Evolutionary conservation across 2,797 vertebrate genomes (phyloP).

Genomic region (Labroides dimidiatus): DNA sequence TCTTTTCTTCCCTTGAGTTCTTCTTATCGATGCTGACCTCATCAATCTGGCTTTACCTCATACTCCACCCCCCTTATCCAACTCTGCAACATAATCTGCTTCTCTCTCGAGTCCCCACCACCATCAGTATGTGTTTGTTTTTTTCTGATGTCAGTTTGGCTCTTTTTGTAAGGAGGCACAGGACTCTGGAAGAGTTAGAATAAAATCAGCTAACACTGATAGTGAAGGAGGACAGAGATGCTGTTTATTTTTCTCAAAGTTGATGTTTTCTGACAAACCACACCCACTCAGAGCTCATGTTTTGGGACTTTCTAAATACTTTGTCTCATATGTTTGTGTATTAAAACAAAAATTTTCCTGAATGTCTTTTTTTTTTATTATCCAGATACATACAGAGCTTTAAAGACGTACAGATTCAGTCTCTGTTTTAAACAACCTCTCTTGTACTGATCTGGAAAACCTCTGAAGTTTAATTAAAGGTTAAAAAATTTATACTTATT

Average conservation of each 20-base stretch:
- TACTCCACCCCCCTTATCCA: slow-evolving; percentile 47
- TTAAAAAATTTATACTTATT: too few relatives aligned
- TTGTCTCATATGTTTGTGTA: neutral
- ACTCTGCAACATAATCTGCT: slow-evolving; percentile 51
- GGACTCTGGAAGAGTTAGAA: slow-evolving; percentile 18
- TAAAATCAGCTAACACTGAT: slow-evolving; percentile 15
- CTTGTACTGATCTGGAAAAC: too few relatives aligned
- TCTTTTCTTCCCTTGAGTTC: slow-evolving; percentile 49
- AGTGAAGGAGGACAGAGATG: neutral
- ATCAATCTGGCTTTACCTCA: slow-evolving; percentile 54
- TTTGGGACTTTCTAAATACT: neutral
- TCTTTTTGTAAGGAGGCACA: slow-evolving; percentile 30
- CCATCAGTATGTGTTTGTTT: too few relatives aligned
- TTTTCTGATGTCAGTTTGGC: slow-evolving; percentile 30
- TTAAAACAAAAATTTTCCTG: too few relatives aligned
- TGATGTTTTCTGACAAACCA: neutral
- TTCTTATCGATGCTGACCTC: slow-evolving; percentile 61
- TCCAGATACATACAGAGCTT: too few relatives aligned
- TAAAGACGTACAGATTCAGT: too few relatives aligned
- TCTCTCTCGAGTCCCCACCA: slow-evolving; percentile 23
- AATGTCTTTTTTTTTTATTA: too few relatives aligned
- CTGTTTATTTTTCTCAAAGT: neutral
- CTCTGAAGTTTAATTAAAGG: too few relatives aligned
- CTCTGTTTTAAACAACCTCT: too few relatives aligned
- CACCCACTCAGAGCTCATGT: neutral